A percentile compares a stretch with the other conserved stretches of the same genome.
Conservation (phyloP, 2,888 invertebrate genomes). For the Cactoblastis cactorum region DNA sequence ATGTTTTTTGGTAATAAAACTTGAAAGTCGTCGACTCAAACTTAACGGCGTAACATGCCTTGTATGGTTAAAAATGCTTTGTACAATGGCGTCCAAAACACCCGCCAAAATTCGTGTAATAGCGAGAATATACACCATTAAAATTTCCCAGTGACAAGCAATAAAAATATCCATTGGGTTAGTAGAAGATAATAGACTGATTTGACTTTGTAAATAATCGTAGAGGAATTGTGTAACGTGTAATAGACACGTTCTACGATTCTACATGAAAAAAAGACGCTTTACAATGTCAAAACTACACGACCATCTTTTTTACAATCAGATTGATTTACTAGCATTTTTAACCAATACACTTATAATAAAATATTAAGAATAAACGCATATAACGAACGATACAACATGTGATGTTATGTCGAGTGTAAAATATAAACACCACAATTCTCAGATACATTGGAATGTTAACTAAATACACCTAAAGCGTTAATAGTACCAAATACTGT, state of each 20-base stretch:
- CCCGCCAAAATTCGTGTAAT: neutral
- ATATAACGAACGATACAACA: slow-evolving; percentile 33
- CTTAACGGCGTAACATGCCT: slow-evolving; percentile 35
- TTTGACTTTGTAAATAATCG: too few relatives aligned
- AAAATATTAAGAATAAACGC: slow-evolving; percentile 28
- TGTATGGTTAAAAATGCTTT: slow-evolving; percentile 3
- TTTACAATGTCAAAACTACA: neutral
- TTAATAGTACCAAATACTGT: slow-evolving; percentile 68
- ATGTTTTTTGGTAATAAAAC: slow-evolving; percentile 50
- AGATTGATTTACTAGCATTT: neutral
- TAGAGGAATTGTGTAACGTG: too few relatives aligned
- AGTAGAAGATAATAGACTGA: too few relatives aligned
- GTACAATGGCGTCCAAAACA: neutral
- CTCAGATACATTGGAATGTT: slow-evolving; percentile 63
- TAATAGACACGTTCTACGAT: neutral
- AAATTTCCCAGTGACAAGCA: too few relatives aligned
- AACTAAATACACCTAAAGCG: slow-evolving; percentile 60
- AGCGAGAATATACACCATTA: neutral
- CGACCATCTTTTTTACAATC: neutral
- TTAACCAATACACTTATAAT: slow-evolving; percentile 17
- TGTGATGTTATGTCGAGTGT: slow-evolving; percentile 41
- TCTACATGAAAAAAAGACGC: neutral
- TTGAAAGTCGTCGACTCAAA: slow-evolving; percentile 37
- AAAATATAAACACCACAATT: slow-evolving; percentile 20
- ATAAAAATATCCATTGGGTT: neutral